phyloP scores from a whole-genome alignment of 2,113 vertebrate species.

The Phaetusa simplex region DNA sequence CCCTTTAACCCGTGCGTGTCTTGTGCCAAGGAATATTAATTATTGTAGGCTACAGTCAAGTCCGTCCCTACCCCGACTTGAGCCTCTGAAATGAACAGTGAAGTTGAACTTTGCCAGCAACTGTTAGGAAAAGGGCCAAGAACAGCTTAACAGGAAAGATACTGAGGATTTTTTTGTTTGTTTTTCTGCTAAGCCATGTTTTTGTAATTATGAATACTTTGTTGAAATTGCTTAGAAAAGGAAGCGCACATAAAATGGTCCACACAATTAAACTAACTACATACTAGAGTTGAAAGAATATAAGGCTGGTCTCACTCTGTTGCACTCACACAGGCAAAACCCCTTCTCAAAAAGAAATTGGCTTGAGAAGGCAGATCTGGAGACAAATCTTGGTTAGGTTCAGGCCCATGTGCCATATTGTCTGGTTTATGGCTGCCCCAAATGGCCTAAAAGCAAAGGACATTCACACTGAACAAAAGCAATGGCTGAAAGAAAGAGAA shows the following conservation, averaged over 20 bases:
- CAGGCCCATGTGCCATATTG: conserved; percentile 19
- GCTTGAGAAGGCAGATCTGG: neutral
- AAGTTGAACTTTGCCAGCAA: neutral
- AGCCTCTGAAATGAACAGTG: neutral
- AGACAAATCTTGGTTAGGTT: conserved; percentile 14
- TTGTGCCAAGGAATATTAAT: conserved; percentile 30
- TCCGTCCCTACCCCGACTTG: neutral
- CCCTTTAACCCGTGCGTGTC: neutral
- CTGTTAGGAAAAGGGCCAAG: conserved; percentile 39
- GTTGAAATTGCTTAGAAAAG: conserved; percentile 38
- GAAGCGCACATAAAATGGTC: conserved; percentile 16
- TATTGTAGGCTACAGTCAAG: neutral
- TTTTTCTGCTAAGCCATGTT: conserved; percentile 1
- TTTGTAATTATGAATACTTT: conserved; percentile 4
- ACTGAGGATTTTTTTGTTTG: conserved; percentile 42
- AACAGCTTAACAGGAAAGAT: conserved; percentile 40
- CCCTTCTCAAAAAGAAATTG: conserved; percentile 12
- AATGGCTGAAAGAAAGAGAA: neutral
- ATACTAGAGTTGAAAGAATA: neutral
- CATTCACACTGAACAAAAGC: conserved; percentile 43
- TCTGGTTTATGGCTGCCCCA: conserved; percentile 30
- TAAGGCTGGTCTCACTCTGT: neutral
- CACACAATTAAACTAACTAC: conserved; percentile 13
- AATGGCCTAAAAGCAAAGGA: conserved; percentile 48
- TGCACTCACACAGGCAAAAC: conserved; percentile 14